A percentile compares a stretch with the other conserved stretches of the same genome.
Conservation (phyloP, 2,113 vertebrate genomes). For the Anas platyrhynchos region DNA sequence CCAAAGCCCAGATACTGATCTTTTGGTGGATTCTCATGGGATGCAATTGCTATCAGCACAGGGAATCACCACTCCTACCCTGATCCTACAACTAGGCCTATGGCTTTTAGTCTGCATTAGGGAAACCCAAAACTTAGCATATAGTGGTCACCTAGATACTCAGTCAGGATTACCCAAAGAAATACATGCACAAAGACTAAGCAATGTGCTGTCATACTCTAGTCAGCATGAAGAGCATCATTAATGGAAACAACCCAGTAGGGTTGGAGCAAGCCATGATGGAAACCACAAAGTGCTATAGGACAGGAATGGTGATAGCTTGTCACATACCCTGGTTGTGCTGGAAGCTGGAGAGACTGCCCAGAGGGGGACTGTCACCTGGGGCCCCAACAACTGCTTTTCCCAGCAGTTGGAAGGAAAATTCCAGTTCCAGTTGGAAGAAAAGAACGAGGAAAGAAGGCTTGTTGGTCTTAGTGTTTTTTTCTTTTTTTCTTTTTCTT, state of each 20-base stretch:
- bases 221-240: background rate
- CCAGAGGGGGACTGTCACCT: background rate
- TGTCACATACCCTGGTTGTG: background rate
- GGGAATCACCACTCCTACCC: background rate
- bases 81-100: background rate
- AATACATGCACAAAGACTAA: background rate
- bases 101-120: background rate
- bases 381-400: background rate
- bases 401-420: background rate
- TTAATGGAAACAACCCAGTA: background rate
- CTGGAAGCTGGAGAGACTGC: background rate
- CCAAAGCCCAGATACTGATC: background rate
- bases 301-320: fast-evolving
- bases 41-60: background rate
- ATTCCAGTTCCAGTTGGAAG: too few relatives aligned
- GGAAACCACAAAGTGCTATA: background rate
- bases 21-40: background rate
- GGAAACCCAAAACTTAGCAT: background rate
- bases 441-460: background rate
- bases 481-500: background rate
- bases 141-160: background rate
- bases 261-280: background rate
- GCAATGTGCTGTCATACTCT: fast-evolving
- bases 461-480: background rate
- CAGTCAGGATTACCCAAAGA: background rate